A percentile compares a stretch with the other conserved stretches of the same genome.
phyloP scores from a whole-genome alignment of 30 jellyfish, hydroid and myxozoan species.

The Turritopsis rubra region DNA sequence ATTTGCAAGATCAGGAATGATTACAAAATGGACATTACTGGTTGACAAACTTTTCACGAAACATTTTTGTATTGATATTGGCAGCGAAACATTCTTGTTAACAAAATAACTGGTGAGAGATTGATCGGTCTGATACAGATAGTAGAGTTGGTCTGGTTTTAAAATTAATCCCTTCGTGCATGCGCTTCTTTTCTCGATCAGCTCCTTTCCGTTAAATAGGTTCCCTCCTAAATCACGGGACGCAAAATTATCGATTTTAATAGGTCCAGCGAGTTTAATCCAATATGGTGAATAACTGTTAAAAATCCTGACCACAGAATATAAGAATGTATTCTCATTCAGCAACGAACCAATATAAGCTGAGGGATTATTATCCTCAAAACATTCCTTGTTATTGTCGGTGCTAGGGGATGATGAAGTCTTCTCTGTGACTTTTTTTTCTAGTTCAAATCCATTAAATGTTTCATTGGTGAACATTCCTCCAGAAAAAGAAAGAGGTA shows the following conservation, averaged over 20 bases:
- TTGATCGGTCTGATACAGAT: not conserved
- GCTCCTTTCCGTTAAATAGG: conserved; percentile 20
- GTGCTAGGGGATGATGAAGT: not conserved
- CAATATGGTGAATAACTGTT: conserved; percentile 47
- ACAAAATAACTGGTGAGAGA: not conserved
- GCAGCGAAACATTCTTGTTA: not conserved
- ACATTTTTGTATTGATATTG: not conserved
- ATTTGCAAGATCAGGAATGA: not conserved
- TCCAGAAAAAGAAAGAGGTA: conserved; percentile 7
- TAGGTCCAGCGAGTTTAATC: conserved; percentile 24
- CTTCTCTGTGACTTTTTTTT: not conserved
- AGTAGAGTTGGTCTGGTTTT: not conserved
- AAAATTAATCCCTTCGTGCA: conserved; percentile 28
- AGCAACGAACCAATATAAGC: conserved; percentile 33
- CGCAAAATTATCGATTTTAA: not conserved
- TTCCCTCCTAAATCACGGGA: conserved; percentile 37
- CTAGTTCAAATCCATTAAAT: not conserved
- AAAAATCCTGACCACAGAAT: conserved; percentile 37
- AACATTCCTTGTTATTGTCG: conserved; percentile 7
- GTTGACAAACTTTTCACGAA: not conserved
- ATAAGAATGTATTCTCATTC: conserved; percentile 39
- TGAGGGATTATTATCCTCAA: conserved; percentile 32
- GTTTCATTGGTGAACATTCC: not conserved
- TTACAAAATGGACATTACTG: not conserved
- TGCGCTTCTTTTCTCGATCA: not conserved